phyloP scores from a whole-genome alignment of 35 echinoderm and acorn worm genomes.

The Amphiura filiformis region DNA sequence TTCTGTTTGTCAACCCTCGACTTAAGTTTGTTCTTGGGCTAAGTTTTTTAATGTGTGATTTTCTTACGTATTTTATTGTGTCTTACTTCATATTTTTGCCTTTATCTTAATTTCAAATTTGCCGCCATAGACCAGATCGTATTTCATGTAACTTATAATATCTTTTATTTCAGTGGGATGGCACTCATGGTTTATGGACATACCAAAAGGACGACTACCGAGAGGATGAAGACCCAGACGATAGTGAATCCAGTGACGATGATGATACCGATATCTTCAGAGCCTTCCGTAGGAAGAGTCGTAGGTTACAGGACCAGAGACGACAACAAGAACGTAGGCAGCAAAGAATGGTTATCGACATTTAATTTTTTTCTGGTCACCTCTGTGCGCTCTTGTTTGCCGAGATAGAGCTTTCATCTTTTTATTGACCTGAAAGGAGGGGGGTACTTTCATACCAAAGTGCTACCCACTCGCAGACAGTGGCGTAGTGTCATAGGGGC shows the following conservation, averaged over 20 bases:
- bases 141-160: neutral
- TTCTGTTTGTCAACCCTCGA: no score
- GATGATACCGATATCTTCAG: conserved; percentile 59
- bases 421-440: no score
- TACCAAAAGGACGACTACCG: conserved; percentile 17
- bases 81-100: no score
- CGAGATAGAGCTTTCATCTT: no score
- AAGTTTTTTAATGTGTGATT: neutral
- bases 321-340: neutral
- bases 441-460: no score
- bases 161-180: conserved; percentile 59
- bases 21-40: no score
- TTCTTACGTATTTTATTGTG: neutral
- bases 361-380: no score
- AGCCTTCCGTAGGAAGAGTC: conserved; percentile 24
- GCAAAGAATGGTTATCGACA: neutral
- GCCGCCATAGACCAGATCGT: no score
- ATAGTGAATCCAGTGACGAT: neutral
- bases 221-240: conserved; percentile 36
- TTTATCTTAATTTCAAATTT: neutral
- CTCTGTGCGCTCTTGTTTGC: no score
- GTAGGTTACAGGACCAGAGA: neutral
- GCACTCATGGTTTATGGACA: conserved; percentile 48
- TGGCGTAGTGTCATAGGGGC: no score
- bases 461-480: no score